These are phyloP conservation scores for Charina bottae DNA, from an alignment of 2,113 vertebrate species.

Conservation along the genomic window DNA sequence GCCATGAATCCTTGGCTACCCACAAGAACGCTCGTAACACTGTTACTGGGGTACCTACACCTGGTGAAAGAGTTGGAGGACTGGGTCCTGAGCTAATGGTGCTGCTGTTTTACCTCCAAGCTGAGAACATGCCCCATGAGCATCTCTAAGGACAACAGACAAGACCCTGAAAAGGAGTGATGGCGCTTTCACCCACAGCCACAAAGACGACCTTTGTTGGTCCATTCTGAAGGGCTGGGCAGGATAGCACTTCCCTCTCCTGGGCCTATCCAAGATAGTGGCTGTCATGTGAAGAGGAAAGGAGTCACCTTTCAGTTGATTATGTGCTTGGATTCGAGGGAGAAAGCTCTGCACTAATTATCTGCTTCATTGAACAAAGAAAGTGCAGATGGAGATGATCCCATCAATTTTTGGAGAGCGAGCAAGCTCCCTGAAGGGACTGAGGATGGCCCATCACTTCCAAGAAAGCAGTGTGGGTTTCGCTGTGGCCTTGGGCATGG, in stretches of 20 bases:
- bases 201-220: neutral
- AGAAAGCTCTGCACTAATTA: neutral
- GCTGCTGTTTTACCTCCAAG: neutral
- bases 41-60: neutral
- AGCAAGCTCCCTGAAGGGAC: neutral
- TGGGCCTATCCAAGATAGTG: neutral
- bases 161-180: neutral
- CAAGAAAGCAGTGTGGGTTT: neutral
- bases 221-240: neutral
- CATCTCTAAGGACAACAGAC: neutral
- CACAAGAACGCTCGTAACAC: neutral
- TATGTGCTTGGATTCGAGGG: neutral
- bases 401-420: neutral
- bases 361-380: fast-evolving
- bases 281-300: neutral
- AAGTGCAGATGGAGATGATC: neutral
- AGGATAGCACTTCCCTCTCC: neutral
- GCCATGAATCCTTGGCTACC: neutral
- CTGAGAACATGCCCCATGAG: neutral
- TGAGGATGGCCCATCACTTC: neutral
- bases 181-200: neutral
- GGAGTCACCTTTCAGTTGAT: fast-evolving
- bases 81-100: neutral
- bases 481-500: neutral
- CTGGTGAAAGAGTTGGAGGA: fast-evolving